Evolutionary conservation across 2,888 invertebrate species (phyloP), one percentile per base, ranked within the genome.

Genomic region (Mesochorus sp.): DNA sequence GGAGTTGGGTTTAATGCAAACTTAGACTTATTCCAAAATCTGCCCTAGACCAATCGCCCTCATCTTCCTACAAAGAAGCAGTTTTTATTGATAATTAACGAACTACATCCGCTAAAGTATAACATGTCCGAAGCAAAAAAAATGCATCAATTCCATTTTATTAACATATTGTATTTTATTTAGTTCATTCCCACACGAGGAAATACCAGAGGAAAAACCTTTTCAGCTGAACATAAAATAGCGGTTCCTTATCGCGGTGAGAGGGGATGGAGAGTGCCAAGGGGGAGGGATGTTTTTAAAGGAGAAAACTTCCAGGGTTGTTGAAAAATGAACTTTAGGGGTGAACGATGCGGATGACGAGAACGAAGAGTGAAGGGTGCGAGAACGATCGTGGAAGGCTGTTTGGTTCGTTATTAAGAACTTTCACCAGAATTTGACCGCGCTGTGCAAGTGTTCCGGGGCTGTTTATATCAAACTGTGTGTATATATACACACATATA

Each of bases 21-120:
- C 82, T 85, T 82, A 62, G 61, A 19, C 42, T 26, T 34, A 28
- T 6, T 12, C 39, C n/a, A 55, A 55, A 68, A 44, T 47, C 24
- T 44, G 2, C 10, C n/a, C 66, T 76, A 26, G 28, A 28, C 49
- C 3, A 21, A 44, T n/a, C 28, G 21, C 55, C 21, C 57, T 14
- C 37, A 47, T 31, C 28, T 79, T 80, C 64, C 75, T 59, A 64
- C 78, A 74, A 66, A 71, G 34, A 61, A 10, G 39, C 10, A 67
- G 55, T 55, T 75, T 55, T 73, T 79, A 85, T 85, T 86, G 87
- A 85, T 86, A 86, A 87, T 87, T 87, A 86, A 86, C 86, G 85
- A 83, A 71, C 82, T 78, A 76, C 79, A 82, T n/a, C 6, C 26
- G 26, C 4, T 3, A 21, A 37, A 34, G 4, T 19, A 0, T 12